Evolutionary conservation across 2,113 vertebrate genomes (phyloP).

Genomic region (Colius striatus): DNA sequence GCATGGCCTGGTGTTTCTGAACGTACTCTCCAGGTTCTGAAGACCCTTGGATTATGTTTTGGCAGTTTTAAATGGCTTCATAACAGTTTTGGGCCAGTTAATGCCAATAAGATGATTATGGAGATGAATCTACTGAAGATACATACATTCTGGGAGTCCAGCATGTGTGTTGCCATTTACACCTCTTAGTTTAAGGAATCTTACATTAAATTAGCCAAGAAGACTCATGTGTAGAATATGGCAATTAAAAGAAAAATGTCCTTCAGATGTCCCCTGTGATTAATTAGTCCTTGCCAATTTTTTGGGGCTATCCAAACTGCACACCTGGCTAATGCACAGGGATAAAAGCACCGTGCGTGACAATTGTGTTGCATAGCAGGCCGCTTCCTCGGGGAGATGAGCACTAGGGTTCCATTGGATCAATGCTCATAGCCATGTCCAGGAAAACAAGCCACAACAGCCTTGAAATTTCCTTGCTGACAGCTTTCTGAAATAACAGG

Average conservation of each 20-base stretch:
- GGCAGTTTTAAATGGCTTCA: not conserved
- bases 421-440: too few relatives aligned
- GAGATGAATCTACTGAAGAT: not conserved
- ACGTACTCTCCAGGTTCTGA: not conserved
- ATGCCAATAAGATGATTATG: not conserved
- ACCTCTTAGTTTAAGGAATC: not conserved
- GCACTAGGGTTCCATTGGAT: not conserved
- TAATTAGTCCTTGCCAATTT: not conserved
- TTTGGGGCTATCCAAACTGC: not conserved
- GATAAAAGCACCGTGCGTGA: not conserved
- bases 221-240: not conserved
- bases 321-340: not conserved
- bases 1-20: not conserved
- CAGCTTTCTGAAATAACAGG: not conserved
- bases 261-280: not conserved
- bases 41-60: not conserved
- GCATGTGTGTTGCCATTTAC: not conserved
- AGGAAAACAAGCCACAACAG: not conserved
- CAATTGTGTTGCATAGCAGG: rapidly evolving
- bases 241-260: not conserved
- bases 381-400: not conserved
- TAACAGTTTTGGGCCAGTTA: not conserved
- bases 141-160: not conserved
- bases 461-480: not conserved
- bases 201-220: not conserved